Base-by-base conservation (phyloP, 2,888 invertebrate genomes). In the Micropterix aruncella region DNA sequence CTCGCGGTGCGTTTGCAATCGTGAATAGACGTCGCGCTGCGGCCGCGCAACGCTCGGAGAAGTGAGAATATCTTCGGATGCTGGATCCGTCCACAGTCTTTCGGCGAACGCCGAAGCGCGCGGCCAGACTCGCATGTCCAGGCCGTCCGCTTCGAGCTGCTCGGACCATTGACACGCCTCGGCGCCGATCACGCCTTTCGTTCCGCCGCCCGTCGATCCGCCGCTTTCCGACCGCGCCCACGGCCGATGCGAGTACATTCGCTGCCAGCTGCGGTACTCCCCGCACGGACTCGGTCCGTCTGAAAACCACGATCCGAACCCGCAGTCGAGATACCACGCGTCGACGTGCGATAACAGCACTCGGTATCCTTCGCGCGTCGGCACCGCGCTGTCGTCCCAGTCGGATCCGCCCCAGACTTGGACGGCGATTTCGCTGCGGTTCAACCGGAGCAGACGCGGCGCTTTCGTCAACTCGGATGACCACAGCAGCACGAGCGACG, bases 311-410 rank as follows among this genome's bases (percentile, higher is more conserved):
- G 80, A 80, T 1, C 87, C 88, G 59, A 85, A 88, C 1, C 90
- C 90, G 58, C 89, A 90, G 60, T 90, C 89, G 51, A 90, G 70
- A 63, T 89, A 90, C 86, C 87, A 87, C 3, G 87, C 86, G 59
- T 90, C 89, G 44, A 88, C 88, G 62, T 90, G 89, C 14, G 88
- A 88, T 46, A 89, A 63, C 45, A 91, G 80, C 42, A 87, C 70
- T 45, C 80, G 76, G 62, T 80, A 89, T 2, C 88, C 89, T 45
- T 81, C 81, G 51, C 83, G 77, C 17, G 89, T 63, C 3, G 89
- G 71, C 48, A 84, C 84, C 3, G 79, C 75, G 14, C 88, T 86
- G 57, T 86, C 85, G 2, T 81, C 76, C 84, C 89, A 89, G 39
- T 79, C 78, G 52, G 84, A 85, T 1, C 82, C 80, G 37, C 88